Percentiles rank a stretch among this genome's conserved stretches.
Conservation (phyloP, 1,140 invertebrate genomes). For the Ctenoplectra terminalis region DNA sequence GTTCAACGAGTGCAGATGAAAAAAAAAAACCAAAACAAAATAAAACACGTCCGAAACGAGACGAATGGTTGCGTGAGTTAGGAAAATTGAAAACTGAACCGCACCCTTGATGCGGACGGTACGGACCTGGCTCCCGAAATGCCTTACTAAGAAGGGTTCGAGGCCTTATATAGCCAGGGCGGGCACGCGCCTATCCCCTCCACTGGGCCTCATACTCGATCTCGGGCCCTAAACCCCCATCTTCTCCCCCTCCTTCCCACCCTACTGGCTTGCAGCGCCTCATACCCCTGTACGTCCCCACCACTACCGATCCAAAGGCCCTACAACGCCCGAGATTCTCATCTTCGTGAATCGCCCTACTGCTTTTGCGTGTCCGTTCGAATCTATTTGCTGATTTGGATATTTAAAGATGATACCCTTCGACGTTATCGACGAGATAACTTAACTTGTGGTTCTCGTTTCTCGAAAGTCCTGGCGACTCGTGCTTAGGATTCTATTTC, state of each 20-base stretch:
- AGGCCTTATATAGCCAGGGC: slow-evolving; percentile 81
- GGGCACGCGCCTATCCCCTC: slow-evolving; percentile 82
- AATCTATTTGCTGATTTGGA: slow-evolving; percentile 48
- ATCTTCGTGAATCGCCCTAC: slow-evolving; percentile 64
- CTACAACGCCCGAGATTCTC: slow-evolving; percentile 78
- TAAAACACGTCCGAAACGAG: background rate
- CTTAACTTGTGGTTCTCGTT: background rate
- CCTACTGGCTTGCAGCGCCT: slow-evolving; percentile 62
- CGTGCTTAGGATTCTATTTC: background rate
- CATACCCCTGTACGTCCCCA: slow-evolving; percentile 65
- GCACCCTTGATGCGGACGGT: slow-evolving; percentile 73
- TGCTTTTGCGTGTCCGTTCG: slow-evolving; percentile 13
- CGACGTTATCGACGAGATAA: slow-evolving; percentile 44
- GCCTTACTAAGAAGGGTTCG: slow-evolving; percentile 77
- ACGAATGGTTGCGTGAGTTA: slow-evolving; percentile 13
- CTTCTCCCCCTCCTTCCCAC: slow-evolving; percentile 62
- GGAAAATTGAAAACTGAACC: slow-evolving; percentile 39
- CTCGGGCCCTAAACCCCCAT: slow-evolving; percentile 77
- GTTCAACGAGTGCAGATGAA: background rate
- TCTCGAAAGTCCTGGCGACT: slow-evolving; percentile 7
- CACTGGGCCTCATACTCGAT: slow-evolving; percentile 66
- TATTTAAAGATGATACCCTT: slow-evolving; percentile 44
- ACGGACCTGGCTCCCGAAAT: slow-evolving; percentile 82
- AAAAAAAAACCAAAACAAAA: background rate
- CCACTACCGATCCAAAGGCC: slow-evolving; percentile 67